Conservation (phyloP, 2,888 invertebrate genomes). For the Rhingia campestris region DNA sequence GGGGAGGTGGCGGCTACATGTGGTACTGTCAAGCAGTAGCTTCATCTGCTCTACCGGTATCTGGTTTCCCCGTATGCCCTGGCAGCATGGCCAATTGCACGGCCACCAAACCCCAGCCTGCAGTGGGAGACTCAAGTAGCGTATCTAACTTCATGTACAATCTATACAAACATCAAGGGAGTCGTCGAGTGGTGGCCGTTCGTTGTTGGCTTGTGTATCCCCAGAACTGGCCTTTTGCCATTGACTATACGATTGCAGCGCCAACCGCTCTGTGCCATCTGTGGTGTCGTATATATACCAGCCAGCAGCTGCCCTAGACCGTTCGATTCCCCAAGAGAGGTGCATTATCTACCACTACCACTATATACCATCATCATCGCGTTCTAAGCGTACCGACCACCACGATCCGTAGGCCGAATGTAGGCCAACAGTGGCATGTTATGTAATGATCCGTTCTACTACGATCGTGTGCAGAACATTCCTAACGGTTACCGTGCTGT, state of each 20-base stretch:
- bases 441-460: slow-evolving; percentile 73
- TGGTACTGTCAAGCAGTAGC: slow-evolving; percentile 32
- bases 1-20: neutral
- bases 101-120: slow-evolving; percentile 29
- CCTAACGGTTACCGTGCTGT: slow-evolving; percentile 69
- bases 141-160: slow-evolving; percentile 19
- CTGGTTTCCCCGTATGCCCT: neutral
- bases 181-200: neutral
- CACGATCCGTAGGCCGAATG: slow-evolving; percentile 66
- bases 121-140: slow-evolving; percentile 55
- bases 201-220: neutral
- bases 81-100: slow-evolving; percentile 12
- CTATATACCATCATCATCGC: neutral
- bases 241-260: slow-evolving; percentile 58
- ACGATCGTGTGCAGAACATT: slow-evolving; percentile 70
- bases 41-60: slow-evolving; percentile 31
- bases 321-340: slow-evolving; percentile 65
- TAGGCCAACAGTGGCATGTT: slow-evolving; percentile 75
- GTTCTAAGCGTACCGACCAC: slow-evolving; percentile 32
- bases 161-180: slow-evolving; percentile 19
- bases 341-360: slow-evolving; percentile 51
- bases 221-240: slow-evolving; percentile 62
- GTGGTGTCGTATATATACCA: slow-evolving; percentile 17
- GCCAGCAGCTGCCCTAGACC: slow-evolving; percentile 67
- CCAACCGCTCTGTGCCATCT: neutral